Base-by-base conservation (phyloP, 2,888 invertebrate species). In the Epinotia nisella region DNA sequence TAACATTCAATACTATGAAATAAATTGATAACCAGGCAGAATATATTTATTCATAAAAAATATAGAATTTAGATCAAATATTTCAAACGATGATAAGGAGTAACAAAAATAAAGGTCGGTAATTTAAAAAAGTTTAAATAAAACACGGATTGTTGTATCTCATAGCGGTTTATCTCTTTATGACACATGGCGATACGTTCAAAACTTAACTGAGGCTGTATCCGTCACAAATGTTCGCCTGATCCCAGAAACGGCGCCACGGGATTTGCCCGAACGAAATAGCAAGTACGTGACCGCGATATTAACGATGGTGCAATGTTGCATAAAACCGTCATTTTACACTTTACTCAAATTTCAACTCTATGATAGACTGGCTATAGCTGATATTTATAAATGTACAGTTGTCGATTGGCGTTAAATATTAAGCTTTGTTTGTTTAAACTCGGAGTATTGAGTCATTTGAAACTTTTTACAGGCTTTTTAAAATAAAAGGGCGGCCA, bases 181-280 rank as follows among this genome's bases (percentile, higher is more conserved):
- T 65, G 55, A 53, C 21, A 13, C 64, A 17, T 17, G 45, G 13
- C 17, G 21, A 51, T 65, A 55, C 19, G 35, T 35, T 53, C 55
- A 56, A 24, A 66, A 66, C 55, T 66, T 59, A 49, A 49, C n/a
- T 41, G 41, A 66, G 65, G 39, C 51, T 65, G 19, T 15, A 39
- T 13, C 19, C 55, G 55, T n/a, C 55, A 56, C 70, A 51, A 70
- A 70, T 56, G 45, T 67, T 67, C 55, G 39, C 21, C 55, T 62
- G 21, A 58, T 72, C 68, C 68, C 35, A 72, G 49, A 61, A 56
- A 72, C 60, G 66, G 41, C 55, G 49, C 56, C 24, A 19, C 21
- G 62, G 72, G 72, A 72, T 72, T 72, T 68, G 68, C 53, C 61
- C 21, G 21, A 45, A 58, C 68, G 62, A 62, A 61, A 72, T 56